phyloP scores from a whole-genome alignment of 1,140 invertebrate species.

The Sitobion miscanthi region DNA sequence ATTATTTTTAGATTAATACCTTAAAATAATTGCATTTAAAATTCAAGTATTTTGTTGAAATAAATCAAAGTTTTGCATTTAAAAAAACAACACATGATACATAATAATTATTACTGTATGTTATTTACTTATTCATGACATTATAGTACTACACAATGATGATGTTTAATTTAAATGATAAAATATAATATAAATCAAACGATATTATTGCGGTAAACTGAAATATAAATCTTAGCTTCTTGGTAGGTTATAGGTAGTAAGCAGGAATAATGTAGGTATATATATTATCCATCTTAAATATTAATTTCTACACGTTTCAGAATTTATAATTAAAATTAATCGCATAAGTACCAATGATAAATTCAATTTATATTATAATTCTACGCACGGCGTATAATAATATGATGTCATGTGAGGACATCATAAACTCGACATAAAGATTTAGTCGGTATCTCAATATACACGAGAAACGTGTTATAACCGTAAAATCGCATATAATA shows the following conservation, averaged over 20 bases:
- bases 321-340: slow-evolving; percentile 20
- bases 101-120: not conserved
- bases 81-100: not conserved
- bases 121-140: not conserved
- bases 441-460: not conserved
- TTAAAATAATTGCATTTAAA: not conserved
- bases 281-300: not conserved
- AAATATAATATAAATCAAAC: not conserved
- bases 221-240: not conserved
- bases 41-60: not conserved
- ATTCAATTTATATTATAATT: slow-evolving; percentile 20
- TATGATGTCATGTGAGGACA: not conserved
- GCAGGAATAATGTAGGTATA: not conserved
- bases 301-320: not conserved
- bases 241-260: no score
- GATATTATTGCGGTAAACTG: not conserved
- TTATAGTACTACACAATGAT: not conserved
- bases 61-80: not conserved
- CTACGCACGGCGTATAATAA: not conserved
- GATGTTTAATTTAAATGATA: not conserved
- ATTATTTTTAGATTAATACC: not conserved
- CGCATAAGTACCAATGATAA: slow-evolving; percentile 1
- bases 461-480: not conserved
- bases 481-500: not conserved
- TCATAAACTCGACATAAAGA: slow-evolving; percentile 16